These are phyloP conservation scores for Standfussiana lucernea DNA, from an alignment of 2,888 invertebrate genomes.

Conservation along the genomic window DNA sequence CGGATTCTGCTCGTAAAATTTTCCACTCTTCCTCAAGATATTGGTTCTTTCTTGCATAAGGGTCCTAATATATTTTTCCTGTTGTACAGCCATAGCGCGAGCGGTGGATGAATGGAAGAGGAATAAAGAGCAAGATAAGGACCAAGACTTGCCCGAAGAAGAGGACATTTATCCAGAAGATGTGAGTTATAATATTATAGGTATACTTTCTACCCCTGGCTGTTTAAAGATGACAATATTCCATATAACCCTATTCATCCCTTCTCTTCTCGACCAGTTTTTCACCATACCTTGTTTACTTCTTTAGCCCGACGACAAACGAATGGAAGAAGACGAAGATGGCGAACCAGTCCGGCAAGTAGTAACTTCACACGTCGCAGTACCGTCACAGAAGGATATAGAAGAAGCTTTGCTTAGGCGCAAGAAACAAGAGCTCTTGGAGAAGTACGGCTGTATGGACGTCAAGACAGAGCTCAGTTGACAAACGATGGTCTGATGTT, in stretches of 20 bases:
- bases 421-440: slow-evolving; percentile 97
- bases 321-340: slow-evolving; percentile 80
- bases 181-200: slow-evolving; percentile 76
- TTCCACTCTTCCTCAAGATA: too few species aligned
- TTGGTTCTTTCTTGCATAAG: background rate
- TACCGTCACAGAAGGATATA: slow-evolving; percentile 98
- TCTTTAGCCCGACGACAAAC: slow-evolving; percentile 85
- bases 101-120: slow-evolving; percentile 94
- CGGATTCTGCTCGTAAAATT: background rate
- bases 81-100: slow-evolving; percentile 80
- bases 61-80: background rate
- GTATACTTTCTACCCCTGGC: background rate
- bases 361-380: slow-evolving; percentile 94
- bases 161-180: slow-evolving; percentile 93
- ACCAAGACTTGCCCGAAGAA: slow-evolving; percentile 92
- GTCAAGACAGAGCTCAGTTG: slow-evolving; percentile 85
- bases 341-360: slow-evolving; percentile 66
- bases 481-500: slow-evolving; percentile 57
- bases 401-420: slow-evolving; percentile 97
- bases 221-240: background rate
- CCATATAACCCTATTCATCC: too few species aligned
- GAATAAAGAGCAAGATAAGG: slow-evolving; percentile 89
- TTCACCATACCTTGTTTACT: slow-evolving; percentile 6
- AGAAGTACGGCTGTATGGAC: slow-evolving; percentile 93
- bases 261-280: background rate